Base-by-base conservation (phyloP, 2,113 vertebrate species). In the Cacatua alba region DNA sequence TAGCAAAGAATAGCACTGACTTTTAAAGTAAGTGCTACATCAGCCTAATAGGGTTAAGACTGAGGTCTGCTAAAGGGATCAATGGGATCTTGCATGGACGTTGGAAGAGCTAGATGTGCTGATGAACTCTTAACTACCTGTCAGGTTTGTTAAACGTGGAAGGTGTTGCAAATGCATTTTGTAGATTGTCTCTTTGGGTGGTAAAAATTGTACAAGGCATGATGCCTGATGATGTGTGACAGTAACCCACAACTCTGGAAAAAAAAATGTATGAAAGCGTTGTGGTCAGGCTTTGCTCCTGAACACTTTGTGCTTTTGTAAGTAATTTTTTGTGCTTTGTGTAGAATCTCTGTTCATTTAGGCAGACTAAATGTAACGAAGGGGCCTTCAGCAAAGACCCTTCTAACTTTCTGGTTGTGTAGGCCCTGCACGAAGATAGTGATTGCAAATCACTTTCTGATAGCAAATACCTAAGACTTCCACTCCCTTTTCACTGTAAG, bases 31-130 rank as follows among this genome's bases (percentile, higher is more conserved):
- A 86, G 41, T 75, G 76, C 94, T 86, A 31, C 39, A n/a, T 75
- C 55, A 87, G 60, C 82, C 71, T 96, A 95, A 94, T 72, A 53
- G 82, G 74, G 79, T 87, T 95, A 90, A 86, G 83, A 11, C 86
- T 51, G 76, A 91, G 87, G 65, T 78, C 55, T 90, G 52, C 86
- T 95, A 82, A 95, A 76, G 77, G 68, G 91, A 94, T 97, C 88
- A 89, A 25, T 37, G 87, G 84, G 79, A 67, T 63, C 82, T 90
- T 92, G 60, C 35, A 23, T 41, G 81, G 86, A 24, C 9, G 2
- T 37, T 11, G 63, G 52, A 69, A 17, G 7, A 81, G 23, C 44
- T 79, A 2, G 55, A 62, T 51, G 78, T 94, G 70, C 71, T 96
- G 88, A 83, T 60, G 44, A 76, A 65, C 52, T 82, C 89, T 91